Percentiles rank a stretch among this genome's conserved stretches.
phyloP scores from a whole-genome alignment of 2,113 vertebrate species.

The Eolophus roseicapilla region DNA sequence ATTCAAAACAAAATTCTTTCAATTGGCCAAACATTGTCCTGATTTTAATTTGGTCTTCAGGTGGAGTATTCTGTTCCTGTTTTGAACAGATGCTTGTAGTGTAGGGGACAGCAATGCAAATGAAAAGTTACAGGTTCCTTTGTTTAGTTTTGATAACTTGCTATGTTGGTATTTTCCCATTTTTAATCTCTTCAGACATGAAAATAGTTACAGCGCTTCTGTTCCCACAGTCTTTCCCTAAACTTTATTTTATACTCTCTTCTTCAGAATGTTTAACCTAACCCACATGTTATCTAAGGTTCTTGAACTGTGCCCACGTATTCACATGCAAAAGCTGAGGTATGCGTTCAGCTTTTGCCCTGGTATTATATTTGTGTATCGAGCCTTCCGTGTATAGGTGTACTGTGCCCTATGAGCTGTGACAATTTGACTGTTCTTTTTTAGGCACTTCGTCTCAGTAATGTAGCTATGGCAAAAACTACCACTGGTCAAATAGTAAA shows the following conservation, averaged over 20 bases:
- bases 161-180: neutral
- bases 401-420: neutral
- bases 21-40: neutral
- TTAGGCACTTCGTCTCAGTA: conserved; percentile 90
- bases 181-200: neutral
- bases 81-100: neutral
- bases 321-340: neutral
- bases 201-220: neutral
- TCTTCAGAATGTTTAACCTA: neutral
- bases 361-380: neutral
- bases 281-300: neutral
- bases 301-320: neutral
- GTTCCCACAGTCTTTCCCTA: neutral
- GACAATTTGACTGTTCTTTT: neutral
- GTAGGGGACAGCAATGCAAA: neutral
- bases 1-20: neutral
- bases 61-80: neutral
- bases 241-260: neutral
- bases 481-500: conserved; percentile 97
- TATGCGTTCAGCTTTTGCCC: neutral
- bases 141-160: neutral
- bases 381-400: neutral
- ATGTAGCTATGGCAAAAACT: conserved; percentile 86
- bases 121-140: neutral
- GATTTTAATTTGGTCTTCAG: neutral